A percentile compares a stretch with the other conserved stretches of the same genome.
Conservation (phyloP, 2,888 invertebrate genomes). For the Aethes cnicana region DNA sequence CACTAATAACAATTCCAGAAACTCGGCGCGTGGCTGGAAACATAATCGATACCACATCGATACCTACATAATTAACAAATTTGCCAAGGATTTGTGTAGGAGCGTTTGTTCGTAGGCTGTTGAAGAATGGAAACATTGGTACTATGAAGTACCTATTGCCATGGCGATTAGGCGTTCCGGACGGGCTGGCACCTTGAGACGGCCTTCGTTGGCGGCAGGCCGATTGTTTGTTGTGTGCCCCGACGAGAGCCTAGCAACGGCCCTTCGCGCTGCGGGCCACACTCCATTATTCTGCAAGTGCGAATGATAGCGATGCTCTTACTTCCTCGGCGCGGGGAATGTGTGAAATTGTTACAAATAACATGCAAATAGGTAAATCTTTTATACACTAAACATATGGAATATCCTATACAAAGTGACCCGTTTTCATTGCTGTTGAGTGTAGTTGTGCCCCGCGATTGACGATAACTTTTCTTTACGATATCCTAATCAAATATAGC, state of each 20-base stretch:
- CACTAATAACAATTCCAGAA: too few relatives aligned
- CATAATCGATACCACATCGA: too few relatives aligned
- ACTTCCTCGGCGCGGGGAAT: slow-evolving; percentile 25
- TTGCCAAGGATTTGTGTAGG: slow-evolving; percentile 1
- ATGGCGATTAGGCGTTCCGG: slow-evolving; percentile 47
- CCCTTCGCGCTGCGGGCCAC: slow-evolving; percentile 16
- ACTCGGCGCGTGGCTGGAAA: too few relatives aligned
- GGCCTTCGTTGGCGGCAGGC: slow-evolving; percentile 52
- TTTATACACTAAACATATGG: too few relatives aligned
- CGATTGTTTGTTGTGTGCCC: slow-evolving; percentile 40
- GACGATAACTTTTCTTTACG: too few relatives aligned
- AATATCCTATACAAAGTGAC: too few relatives aligned
- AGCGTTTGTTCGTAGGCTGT: slow-evolving; percentile 16
- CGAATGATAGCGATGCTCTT: slow-evolving; percentile 25
- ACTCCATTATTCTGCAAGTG: slow-evolving; percentile 16
- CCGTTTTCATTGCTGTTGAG: too few relatives aligned
- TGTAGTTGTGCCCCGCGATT: too few relatives aligned
- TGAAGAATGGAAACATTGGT: slow-evolving; percentile 38
- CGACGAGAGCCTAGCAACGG: slow-evolving; percentile 33
- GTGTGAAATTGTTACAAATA: slow-evolving; percentile 17
- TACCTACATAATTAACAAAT: too few relatives aligned
- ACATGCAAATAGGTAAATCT: too few relatives aligned
- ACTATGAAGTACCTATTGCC: slow-evolving; percentile 42
- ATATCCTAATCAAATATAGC: too few relatives aligned
- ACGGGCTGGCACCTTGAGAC: slow-evolving; percentile 50